Evolutionary conservation across 2,113 vertebrate genomes (phyloP).

Genomic region (Leptosomus discolor): DNA sequence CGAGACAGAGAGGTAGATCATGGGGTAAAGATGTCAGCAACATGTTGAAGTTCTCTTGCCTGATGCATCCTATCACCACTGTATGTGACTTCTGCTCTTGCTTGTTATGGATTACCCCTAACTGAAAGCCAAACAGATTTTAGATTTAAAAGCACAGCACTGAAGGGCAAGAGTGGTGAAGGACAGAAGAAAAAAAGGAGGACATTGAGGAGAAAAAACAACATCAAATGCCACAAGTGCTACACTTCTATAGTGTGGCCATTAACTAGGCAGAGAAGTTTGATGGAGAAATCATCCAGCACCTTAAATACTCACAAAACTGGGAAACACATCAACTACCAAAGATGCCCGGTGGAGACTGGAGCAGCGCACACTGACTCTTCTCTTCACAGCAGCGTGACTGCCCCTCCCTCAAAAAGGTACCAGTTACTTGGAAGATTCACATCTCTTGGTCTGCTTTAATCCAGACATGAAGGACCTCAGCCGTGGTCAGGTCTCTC

Average conservation of each 20-base stretch:
- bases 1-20: accelerated
- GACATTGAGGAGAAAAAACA: not conserved
- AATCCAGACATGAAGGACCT: not conserved
- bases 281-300: not conserved
- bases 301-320: not conserved
- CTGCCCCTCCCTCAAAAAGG: not conserved
- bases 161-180: not conserved
- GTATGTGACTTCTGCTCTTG: not conserved
- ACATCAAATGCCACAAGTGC: not conserved
- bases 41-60: not conserved
- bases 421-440: not conserved
- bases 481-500: accelerated
- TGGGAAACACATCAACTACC: not conserved
- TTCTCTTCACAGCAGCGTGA: not conserved
- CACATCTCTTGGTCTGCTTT: not conserved
- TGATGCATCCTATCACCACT: not conserved
- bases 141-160: not conserved
- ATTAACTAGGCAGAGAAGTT: not conserved
- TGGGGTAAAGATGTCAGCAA: not conserved
- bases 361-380: not conserved
- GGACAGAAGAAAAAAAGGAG: not conserved
- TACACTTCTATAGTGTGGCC: accelerated
- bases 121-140: not conserved
- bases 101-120: not conserved
- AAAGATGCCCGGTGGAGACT: not conserved